phyloP scores from a whole-genome alignment of 2,888 invertebrate species.

The Caenorhabditis japonica region DNA sequence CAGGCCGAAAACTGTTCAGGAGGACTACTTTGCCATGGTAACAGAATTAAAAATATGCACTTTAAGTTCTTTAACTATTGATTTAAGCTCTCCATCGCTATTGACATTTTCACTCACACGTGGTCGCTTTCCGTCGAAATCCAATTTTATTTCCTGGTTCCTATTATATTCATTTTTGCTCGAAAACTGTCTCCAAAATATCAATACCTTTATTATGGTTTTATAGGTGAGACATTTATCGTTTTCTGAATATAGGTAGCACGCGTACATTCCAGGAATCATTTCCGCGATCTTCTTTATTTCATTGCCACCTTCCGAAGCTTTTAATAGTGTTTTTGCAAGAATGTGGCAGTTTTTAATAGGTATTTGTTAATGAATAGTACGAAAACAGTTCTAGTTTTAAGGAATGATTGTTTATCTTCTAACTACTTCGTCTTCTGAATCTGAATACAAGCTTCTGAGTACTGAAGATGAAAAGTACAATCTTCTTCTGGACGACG shows the following conservation, averaged over 20 bases:
- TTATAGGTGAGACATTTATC: not conserved
- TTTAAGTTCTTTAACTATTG: not conserved
- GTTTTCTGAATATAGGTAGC: too few relatives aligned
- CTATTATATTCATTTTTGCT: slow-evolving; percentile 10
- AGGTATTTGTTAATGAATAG: not conserved
- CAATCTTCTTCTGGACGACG: slow-evolving; percentile 4
- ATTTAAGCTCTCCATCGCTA: slow-evolving; percentile 8
- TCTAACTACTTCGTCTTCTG: not conserved
- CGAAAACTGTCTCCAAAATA: not conserved
- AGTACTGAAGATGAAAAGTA: slow-evolving; percentile 4
- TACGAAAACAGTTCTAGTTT: not conserved
- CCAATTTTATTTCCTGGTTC: slow-evolving; percentile 20
- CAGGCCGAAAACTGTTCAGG: slow-evolving; percentile 18
- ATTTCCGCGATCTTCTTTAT: not conserved
- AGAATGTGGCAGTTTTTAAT: slow-evolving; percentile 1
- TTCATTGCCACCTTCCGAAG: not conserved
- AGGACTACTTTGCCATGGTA: slow-evolving; percentile 40
- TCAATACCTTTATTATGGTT: not conserved
- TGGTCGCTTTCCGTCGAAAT: slow-evolving; percentile 33
- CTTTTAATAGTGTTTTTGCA: slow-evolving; percentile 11
- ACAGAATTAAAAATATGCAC: too few relatives aligned
- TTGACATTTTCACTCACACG: slow-evolving; percentile 28
- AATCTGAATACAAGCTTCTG: slow-evolving; percentile 6
- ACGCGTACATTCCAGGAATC: too few relatives aligned
- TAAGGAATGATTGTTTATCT: slow-evolving; percentile 12